Conservation (phyloP, 2,797 vertebrate genomes). For the Scolopax bukidnonensis region DNA sequence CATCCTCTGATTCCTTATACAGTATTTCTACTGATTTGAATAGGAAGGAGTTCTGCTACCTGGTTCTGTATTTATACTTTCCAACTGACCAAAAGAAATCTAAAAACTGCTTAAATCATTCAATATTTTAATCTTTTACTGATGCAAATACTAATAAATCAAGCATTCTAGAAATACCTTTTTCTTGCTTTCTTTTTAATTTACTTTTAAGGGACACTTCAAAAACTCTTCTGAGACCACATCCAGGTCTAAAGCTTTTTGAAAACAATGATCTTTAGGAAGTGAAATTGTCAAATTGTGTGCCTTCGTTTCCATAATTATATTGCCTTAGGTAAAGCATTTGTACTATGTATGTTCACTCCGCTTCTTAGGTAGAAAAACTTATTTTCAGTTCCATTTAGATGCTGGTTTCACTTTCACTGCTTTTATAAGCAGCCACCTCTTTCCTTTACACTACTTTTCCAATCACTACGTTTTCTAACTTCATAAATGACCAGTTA, state of each 20-base stretch:
- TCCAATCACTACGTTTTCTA: background rate
- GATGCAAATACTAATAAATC: background rate
- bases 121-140: background rate
- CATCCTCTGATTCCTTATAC: background rate
- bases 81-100: background rate
- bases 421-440: background rate
- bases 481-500: background rate
- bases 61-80: background rate
- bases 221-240: background rate
- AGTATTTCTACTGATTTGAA: background rate
- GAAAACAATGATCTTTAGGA: background rate
- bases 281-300: background rate
- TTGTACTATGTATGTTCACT: background rate
- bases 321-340: background rate
- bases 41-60: background rate
- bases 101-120: background rate
- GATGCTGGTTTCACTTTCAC: background rate
- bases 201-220: background rate
- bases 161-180: background rate
- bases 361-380: background rate
- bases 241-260: background rate
- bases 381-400: background rate
- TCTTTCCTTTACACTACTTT: background rate
- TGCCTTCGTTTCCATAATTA: background rate
- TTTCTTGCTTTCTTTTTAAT: background rate